Conservation (phyloP, 2,797 vertebrate species). For the Pipistrellus pipistrellus region DNA sequence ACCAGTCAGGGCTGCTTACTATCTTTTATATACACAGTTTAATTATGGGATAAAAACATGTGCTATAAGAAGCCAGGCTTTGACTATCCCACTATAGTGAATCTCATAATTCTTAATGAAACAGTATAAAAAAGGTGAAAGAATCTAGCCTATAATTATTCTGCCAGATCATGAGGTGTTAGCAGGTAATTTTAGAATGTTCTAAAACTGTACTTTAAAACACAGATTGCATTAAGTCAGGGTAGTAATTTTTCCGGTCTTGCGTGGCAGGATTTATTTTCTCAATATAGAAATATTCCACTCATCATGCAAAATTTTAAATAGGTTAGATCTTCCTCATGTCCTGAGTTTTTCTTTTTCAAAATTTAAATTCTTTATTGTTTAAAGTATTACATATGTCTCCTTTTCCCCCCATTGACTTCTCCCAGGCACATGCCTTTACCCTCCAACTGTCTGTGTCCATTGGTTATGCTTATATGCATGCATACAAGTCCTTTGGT, state of each 20-base stretch:
- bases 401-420: too few species aligned
- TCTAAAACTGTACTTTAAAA: slow-evolving; percentile 61
- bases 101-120: slow-evolving; percentile 63
- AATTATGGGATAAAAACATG: slow-evolving; percentile 60
- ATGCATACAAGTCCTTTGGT: too few species aligned
- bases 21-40: slow-evolving; percentile 52
- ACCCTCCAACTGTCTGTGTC: too few species aligned
- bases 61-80: slow-evolving; percentile 27
- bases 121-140: slow-evolving; percentile 53
- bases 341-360: not conserved
- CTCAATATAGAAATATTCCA: slow-evolving; percentile 63
- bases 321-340: not conserved
- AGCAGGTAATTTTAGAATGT: slow-evolving; percentile 73
- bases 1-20: not conserved
- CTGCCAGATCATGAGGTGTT: slow-evolving; percentile 67
- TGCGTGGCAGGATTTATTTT: slow-evolving; percentile 43
- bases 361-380: too few species aligned
- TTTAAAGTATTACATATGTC: too few species aligned
- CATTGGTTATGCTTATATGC: too few species aligned
- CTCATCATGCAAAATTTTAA: not conserved
- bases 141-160: slow-evolving; percentile 74
- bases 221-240: slow-evolving; percentile 63
- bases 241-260: slow-evolving; percentile 42
- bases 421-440: too few species aligned
- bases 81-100: slow-evolving; percentile 63